These are phyloP conservation scores for Pteruthius melanotis DNA, from an alignment of 2,113 vertebrate genomes.

Conservation along the genomic window DNA sequence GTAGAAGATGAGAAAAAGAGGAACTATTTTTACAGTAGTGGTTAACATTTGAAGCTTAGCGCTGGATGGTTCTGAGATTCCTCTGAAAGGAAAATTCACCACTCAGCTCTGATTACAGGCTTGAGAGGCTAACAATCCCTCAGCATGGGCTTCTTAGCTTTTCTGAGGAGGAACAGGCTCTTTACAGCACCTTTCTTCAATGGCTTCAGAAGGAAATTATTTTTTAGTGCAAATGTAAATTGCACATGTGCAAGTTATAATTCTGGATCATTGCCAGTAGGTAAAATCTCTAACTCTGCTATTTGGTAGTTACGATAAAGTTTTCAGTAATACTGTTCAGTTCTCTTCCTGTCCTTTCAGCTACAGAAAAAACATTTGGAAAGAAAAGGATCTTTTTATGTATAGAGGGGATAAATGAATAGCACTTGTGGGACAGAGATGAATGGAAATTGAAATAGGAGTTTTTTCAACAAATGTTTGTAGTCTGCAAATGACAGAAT, in stretches of 20 bases:
- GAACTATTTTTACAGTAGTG: slow-evolving; percentile 11
- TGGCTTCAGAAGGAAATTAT: slow-evolving; percentile 43
- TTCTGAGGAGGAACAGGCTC: not conserved
- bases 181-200: slow-evolving; percentile 30
- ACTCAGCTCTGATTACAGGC: not conserved
- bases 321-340: slow-evolving; percentile 32
- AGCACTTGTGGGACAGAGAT: not conserved
- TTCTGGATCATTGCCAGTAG: slow-evolving; percentile 26
- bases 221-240: slow-evolving; percentile 49
- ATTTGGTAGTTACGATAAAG: slow-evolving; percentile 30
- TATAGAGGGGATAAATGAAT: slow-evolving; percentile 5
- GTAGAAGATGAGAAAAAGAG: not conserved
- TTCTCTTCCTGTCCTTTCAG: slow-evolving; percentile 42
- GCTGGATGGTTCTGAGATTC: not conserved
- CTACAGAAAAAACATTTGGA: slow-evolving; percentile 1
- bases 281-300: slow-evolving; percentile 14
- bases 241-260: slow-evolving; percentile 43
- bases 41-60: not conserved
- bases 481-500: not conserved
- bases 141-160: not conserved
- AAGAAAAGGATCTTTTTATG: slow-evolving; percentile 32
- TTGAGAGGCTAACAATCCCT: not conserved
- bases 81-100: slow-evolving; percentile 5
- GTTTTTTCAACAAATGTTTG: slow-evolving; percentile 14
- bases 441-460: not conserved